Percentiles rank a stretch among this genome's conserved stretches.
Conservation (phyloP, 2,888 invertebrate species). For the Flexamia atlantica region DNA sequence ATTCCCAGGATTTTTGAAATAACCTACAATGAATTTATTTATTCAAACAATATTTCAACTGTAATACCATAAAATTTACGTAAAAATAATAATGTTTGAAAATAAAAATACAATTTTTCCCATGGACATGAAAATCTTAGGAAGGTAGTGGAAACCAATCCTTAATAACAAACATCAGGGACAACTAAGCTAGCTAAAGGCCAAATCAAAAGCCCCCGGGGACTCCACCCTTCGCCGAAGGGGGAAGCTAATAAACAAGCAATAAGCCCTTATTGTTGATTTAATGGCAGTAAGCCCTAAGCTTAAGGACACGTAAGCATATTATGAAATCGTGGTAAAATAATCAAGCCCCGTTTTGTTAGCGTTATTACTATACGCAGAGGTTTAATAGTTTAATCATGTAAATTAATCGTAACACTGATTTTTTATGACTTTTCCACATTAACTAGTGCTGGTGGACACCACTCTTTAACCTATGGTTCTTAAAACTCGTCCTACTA, state of each 20-base stretch:
- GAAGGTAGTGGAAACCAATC: constrained; percentile 9
- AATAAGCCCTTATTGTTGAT: constrained; percentile 43
- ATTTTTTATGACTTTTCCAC: too few relatives aligned
- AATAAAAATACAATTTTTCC: neutral
- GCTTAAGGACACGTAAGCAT: constrained; percentile 8
- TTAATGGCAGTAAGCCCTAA: constrained; percentile 22
- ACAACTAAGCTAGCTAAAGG: constrained; percentile 28
- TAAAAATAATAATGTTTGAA: neutral
- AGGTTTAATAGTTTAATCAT: too few relatives aligned
- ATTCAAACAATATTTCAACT: too few relatives aligned
- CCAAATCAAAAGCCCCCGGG: constrained; percentile 28
- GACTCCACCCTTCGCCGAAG: neutral
- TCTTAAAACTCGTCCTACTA: too few relatives aligned
- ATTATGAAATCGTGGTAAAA: neutral
- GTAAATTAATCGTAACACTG: too few relatives aligned
- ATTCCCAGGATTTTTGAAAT: too few relatives aligned
- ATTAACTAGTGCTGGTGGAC: too few relatives aligned
- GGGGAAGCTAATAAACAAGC: constrained; percentile 31
- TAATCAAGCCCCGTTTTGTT: too few relatives aligned
- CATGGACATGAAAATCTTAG: neutral
- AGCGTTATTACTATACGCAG: too few relatives aligned
- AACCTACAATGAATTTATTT: too few relatives aligned
- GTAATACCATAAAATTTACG: too few relatives aligned
- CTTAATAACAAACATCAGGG: constrained; percentile 41
- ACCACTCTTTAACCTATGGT: too few relatives aligned